phyloP scores from a whole-genome alignment of 2,113 vertebrate species.

The Stomatorhinus ivindoensis region DNA sequence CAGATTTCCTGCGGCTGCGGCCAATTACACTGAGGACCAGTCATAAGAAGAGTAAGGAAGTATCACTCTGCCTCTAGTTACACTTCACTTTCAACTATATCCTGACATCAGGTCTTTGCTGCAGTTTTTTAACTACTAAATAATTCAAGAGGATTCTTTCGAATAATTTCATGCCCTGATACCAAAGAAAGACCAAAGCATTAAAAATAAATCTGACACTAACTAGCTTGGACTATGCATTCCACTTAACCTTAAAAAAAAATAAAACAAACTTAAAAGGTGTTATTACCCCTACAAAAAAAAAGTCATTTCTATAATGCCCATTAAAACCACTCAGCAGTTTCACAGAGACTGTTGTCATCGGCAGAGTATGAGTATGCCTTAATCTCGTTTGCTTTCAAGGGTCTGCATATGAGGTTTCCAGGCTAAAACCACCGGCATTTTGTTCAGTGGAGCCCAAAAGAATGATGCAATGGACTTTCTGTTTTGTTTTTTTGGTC shows the following conservation, averaged over 20 bases:
- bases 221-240: not conserved
- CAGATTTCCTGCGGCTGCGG: not conserved
- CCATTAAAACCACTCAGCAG: not conserved
- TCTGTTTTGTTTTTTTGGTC: not conserved
- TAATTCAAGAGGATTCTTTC: not conserved
- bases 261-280: too few relatives aligned
- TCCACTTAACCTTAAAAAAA: too few relatives aligned
- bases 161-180: not conserved
- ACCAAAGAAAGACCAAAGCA: not conserved
- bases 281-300: not conserved
- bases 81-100: not conserved
- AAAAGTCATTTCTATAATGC: not conserved
- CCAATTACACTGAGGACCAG: not conserved
- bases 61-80: not conserved
- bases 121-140: not conserved
- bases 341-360: not conserved
- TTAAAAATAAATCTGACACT: not conserved
- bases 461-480: constrained; percentile 1
- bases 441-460: not conserved
- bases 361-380: not conserved
- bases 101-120: not conserved
- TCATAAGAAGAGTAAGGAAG: not conserved
- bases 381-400: not conserved
- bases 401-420: not conserved
- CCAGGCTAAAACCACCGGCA: not conserved